Evolutionary conservation across 2,888 invertebrate genomes (phyloP).

Genomic region (Tenthredo mesomela): DNA sequence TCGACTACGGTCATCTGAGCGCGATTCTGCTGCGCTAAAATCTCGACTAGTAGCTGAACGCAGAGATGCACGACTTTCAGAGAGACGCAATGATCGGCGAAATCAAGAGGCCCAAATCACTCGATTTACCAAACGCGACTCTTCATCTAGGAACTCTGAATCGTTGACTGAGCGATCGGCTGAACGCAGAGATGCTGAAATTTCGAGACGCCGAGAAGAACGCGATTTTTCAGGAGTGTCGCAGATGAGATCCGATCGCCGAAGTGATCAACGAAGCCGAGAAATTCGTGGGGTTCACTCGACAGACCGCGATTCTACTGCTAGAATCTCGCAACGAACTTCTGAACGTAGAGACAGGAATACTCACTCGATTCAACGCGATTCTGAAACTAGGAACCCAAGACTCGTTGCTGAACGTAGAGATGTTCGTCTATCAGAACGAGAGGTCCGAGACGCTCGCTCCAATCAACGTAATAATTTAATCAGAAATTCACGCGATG

Average conservation of each 20-base stretch:
- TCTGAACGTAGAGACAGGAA: slow-evolving; percentile 12
- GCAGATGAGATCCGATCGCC: not conserved
- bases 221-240: not conserved
- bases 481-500: slow-evolving; percentile 4
- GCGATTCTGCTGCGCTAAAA: slow-evolving; percentile 15
- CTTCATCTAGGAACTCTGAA: slow-evolving; percentile 11
- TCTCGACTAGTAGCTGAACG: slow-evolving; percentile 19
- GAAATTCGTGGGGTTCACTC: not conserved
- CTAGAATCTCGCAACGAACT: not conserved
- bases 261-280: not conserved
- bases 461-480: not conserved
- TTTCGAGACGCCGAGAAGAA: not conserved
- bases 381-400: not conserved
- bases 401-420: not conserved
- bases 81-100: slow-evolving; percentile 20
- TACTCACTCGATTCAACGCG: slow-evolving; percentile 20
- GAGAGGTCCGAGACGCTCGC: slow-evolving; percentile 1
- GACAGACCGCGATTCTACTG: not conserved
- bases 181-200: not conserved
- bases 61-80: slow-evolving; percentile 20
- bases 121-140: not conserved
- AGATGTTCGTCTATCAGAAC: slow-evolving; percentile 14
- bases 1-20: slow-evolving; percentile 2
- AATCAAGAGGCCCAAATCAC: not conserved
- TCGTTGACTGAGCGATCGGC: not conserved